phyloP scores from a whole-genome alignment of 2,888 invertebrate genomes.

The Drosophila tripunctata region DNA sequence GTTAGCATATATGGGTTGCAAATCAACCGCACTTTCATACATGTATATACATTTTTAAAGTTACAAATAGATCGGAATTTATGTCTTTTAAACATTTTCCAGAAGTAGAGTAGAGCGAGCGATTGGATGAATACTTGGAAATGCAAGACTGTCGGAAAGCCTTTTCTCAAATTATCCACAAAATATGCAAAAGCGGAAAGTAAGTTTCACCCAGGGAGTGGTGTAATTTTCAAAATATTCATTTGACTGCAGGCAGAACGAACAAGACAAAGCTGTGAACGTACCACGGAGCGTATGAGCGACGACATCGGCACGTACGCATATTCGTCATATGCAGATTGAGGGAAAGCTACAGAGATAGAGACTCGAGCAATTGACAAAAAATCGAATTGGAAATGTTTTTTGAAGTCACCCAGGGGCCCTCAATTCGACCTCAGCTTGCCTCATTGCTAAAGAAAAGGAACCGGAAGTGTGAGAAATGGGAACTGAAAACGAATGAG shows the following conservation, averaged over 20 bases:
- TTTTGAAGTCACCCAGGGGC: constrained; percentile 40
- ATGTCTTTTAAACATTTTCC: neutral
- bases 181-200: constrained; percentile 70
- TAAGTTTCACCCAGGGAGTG: constrained; percentile 56
- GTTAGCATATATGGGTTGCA: neutral
- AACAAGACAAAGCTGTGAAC: constrained; percentile 5
- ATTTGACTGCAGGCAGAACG: constrained; percentile 37
- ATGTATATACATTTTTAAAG: neutral
- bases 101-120: constrained; percentile 10
- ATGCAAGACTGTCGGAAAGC: constrained; percentile 31
- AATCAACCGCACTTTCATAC: neutral
- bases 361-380: constrained; percentile 51
- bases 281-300: constrained; percentile 59
- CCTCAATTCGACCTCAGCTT: constrained; percentile 35
- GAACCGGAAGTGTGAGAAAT: constrained; percentile 65
- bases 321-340: constrained; percentile 56
- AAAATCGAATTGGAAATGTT: constrained; percentile 66
- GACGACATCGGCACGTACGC: constrained; percentile 62
- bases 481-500: constrained; percentile 49
- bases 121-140: neutral
- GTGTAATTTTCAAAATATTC: constrained; percentile 59
- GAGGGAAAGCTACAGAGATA: neutral
- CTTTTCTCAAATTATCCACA: constrained; percentile 66
- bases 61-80: neutral
- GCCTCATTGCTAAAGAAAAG: constrained; percentile 34